Evolutionary conservation across 2,888 invertebrate species (phyloP), one percentile per base, ranked within the genome.

Genomic region (Cheilosia scutellata): DNA sequence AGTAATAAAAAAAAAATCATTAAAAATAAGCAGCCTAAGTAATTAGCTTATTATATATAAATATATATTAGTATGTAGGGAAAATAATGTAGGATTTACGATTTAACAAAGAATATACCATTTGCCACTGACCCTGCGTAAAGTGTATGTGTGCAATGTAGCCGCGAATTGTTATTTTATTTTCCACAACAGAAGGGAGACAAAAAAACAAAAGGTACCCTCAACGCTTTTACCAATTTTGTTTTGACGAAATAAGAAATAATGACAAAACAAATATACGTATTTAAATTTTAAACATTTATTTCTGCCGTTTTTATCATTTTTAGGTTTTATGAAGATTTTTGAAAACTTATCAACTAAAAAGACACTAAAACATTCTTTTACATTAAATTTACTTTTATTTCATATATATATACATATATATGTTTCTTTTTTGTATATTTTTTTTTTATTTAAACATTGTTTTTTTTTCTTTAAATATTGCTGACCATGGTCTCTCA

Each of bases 341-440:
- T 75, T 74, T 87, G 74, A 84, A 87, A 87, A 87, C 88, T 87
- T 88, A 88, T 79, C 57, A 87, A 88, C 87, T 88, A 88, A 88
- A 88, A 88, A 87, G 88, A 88, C 88, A 88, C 88, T 88, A 87
- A 88, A 88, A 87, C 83, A 80, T 87, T 87, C 71, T 83, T 71
- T 83, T 86, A 70, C 76, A 80, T 86, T 83, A 57, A 75, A 66
- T 71, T 83, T 82, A 62, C 62, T 70, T 77, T 70, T 65, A 76
- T n/a, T 60, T 44, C 65, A 72, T 55, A 68, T 11, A 60, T 58
- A 74, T 55, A 53, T 53, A 76, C 49, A 44, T 20, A 76, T 66
- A 57, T 33, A 47, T 60, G 42, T 42, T 53, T 60, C 60, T 11
- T 44, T 40, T 47, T 62, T 44, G 70, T 44, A 58, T 63, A 53